A percentile compares a stretch with the other conserved stretches of the same genome.
Conservation (phyloP, 2,888 invertebrate species). For the Drosophila percnosoma region DNA sequence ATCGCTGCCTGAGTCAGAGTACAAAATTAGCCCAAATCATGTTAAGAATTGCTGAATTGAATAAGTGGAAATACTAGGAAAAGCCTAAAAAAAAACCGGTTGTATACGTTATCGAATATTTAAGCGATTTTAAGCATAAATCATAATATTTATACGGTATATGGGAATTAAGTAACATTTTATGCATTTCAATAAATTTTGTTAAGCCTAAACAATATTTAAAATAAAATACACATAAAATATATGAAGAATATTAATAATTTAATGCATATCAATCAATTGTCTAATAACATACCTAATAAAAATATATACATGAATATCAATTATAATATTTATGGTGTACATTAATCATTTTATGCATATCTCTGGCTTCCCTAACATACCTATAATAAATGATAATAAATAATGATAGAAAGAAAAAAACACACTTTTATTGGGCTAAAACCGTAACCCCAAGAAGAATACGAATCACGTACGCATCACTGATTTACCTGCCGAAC, state of each 20-base stretch:
- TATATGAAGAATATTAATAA: not conserved
- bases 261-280: not conserved
- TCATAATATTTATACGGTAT: too few relatives aligned
- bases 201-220: too few relatives aligned
- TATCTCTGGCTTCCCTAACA: not conserved
- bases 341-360: not conserved
- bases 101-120: not conserved
- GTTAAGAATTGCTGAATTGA: not conserved
- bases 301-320: not conserved
- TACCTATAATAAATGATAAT: not conserved
- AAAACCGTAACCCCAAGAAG: not conserved
- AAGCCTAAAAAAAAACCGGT: not conserved
- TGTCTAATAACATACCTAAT: not conserved
- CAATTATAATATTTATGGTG: not conserved
- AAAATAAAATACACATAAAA: too few relatives aligned
- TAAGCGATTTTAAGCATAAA: not conserved
- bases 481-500: conserved; percentile 40
- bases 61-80: not conserved
- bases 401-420: not conserved
- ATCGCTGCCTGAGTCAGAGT: not conserved
- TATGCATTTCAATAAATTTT: too few relatives aligned
- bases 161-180: too few relatives aligned
- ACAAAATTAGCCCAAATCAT: not conserved
- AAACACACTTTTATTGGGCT: not conserved
- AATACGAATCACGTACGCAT: conserved; percentile 50